Conservation (phyloP, 2,797 vertebrate species). For the Hirundo rustica region DNA sequence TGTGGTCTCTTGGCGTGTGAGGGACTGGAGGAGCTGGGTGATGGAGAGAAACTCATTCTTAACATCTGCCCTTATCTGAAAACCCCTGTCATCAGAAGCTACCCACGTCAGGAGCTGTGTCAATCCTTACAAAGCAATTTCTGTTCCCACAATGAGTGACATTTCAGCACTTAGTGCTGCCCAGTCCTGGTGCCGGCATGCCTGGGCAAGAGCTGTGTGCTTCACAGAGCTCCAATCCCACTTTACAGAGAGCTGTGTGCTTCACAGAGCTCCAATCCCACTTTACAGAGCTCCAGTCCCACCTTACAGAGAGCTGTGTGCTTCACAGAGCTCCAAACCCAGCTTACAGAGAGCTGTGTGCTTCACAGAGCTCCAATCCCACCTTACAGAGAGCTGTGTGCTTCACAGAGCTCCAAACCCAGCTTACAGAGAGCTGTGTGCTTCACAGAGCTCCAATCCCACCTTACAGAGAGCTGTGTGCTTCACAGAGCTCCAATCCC, state of each 20-base stretch:
- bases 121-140: not conserved
- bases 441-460: not conserved
- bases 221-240: not conserved
- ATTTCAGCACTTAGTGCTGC: not conserved
- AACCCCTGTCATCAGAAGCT: not conserved
- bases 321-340: too few relatives aligned
- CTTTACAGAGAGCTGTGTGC: not conserved
- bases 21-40: not conserved
- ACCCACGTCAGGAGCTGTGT: not conserved
- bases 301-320: not conserved
- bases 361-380: not conserved
- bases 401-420: fast-evolving
- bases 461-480: not conserved
- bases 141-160: not conserved
- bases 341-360: not conserved
- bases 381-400: too few relatives aligned
- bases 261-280: not conserved
- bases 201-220: not conserved
- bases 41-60: not conserved
- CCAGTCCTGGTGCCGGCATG: fast-evolving
- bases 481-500: not conserved
- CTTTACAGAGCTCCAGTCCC: not conserved
- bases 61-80: not conserved
- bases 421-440: too few relatives aligned
- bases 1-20: not conserved